Evolutionary conservation across 2,113 vertebrate genomes (phyloP), one percentile per base, ranked within the genome.

Genomic region (Spilogale gracilis): DNA sequence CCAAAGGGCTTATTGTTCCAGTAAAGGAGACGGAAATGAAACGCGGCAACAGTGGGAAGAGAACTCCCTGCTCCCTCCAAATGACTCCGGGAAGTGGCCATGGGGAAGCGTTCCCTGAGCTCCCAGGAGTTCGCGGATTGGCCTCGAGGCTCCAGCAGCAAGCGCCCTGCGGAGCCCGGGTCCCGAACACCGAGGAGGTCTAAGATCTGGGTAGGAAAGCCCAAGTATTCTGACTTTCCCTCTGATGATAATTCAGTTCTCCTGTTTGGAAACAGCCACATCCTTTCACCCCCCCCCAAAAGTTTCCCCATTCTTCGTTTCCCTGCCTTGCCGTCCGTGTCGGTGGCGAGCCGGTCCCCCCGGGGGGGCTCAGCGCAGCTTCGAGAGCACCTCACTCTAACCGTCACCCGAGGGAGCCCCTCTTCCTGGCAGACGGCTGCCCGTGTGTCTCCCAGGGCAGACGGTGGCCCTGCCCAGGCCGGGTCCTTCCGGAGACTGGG

Each of bases 311-410:
- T 61, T 89, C 58, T 65, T 89, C 60, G 27, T 10, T 18, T 5
- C 54, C 14, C 32, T 73, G 12, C 61, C 48, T 76, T 52, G 21
- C 38, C 20, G 16, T 78, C 23, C 18, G 12, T 56, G 16, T 11
- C 14, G 20, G 6, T 4, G 78, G 21, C 54, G 23, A 10, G 14
- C 1, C 1, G 32, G 60, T 63, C 16, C 13, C 23, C 9, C 21
- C 0, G 0, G 20, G 20, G 6, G 32, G 54, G 30, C 10, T 74
- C 5, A 9, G 10, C 4, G 21, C 20, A 20, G 71, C 21, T 6
- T 74, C 38, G 17, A 10, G 18, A 71, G 69, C 18, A 18, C 18
- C 18, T 43, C 1, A 21, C 38, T 0, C 38, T 23, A 10, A n/a
- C 69, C 18, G 2, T 73, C 38, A 1, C 1, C 2, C 4, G 9